Conservation (phyloP, 1,140 invertebrate genomes). For the Drosophila santomea region DNA sequence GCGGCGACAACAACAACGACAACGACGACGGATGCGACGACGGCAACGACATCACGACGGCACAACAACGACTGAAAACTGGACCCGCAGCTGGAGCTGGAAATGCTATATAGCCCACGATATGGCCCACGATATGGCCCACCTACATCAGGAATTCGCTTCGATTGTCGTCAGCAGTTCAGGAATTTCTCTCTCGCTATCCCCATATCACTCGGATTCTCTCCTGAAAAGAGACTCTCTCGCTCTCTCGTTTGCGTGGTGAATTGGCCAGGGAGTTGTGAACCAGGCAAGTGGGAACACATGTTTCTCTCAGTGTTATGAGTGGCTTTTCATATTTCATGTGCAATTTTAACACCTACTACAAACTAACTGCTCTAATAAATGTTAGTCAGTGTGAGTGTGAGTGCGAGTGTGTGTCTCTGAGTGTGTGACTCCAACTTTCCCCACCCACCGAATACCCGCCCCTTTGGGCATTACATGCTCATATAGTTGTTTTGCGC, state of each 20-base stretch:
- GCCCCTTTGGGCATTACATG: constrained; percentile 39
- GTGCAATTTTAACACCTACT: constrained; percentile 81
- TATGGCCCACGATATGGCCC: constrained; percentile 47
- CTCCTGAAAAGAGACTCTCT: not conserved
- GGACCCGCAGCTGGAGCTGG: constrained; percentile 62
- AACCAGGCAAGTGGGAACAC: constrained; percentile 43
- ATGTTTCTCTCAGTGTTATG: constrained; percentile 47
- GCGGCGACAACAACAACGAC: constrained; percentile 57
- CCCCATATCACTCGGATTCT: not conserved
- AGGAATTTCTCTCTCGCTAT: constrained; percentile 40
- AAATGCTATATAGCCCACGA: constrained; percentile 31
- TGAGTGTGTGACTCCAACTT: constrained; percentile 8
- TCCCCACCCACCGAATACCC: not conserved
- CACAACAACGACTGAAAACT: constrained; percentile 82
- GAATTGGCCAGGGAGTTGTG: constrained; percentile 54
- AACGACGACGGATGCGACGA: constrained; percentile 80
- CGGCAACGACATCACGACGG: constrained; percentile 83
- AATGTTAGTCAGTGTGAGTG: constrained; percentile 35
- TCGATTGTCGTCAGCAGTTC: constrained; percentile 60
- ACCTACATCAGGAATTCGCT: constrained; percentile 55
- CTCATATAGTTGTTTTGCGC: constrained; percentile 46
- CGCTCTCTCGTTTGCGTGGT: constrained; percentile 16
- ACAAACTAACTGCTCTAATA: constrained; percentile 68
- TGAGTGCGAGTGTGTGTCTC: constrained; percentile 1
- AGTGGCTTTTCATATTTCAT: constrained; percentile 78